These are phyloP conservation scores for Aplysina aerophoba DNA, from an alignment of 37 sponge, comb jelly and placozoan species.

Conservation along the genomic window DNA sequence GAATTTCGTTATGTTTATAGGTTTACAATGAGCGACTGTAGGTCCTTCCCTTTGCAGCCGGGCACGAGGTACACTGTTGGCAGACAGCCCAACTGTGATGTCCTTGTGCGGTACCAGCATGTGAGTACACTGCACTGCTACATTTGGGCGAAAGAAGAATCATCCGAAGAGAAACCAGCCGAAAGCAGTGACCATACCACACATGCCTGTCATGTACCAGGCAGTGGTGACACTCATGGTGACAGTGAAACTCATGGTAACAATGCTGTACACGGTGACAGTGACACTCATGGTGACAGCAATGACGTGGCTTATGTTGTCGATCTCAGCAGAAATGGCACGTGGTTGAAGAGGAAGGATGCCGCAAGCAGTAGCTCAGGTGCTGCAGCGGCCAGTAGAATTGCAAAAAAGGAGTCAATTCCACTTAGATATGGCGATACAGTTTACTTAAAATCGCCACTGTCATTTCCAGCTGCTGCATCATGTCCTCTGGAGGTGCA, in stretches of 20 bases:
- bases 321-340: conserved; percentile 65
- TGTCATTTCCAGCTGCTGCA: neutral
- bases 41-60: neutral
- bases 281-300: neutral
- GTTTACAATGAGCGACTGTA: neutral
- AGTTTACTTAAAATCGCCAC: conserved; percentile 43
- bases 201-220: too few species aligned
- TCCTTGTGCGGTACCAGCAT: conserved; percentile 19
- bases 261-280: too few species aligned
- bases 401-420: neutral
- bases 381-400: neutral
- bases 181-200: too few species aligned
- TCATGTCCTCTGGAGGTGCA: too few species aligned
- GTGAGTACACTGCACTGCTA: conserved; percentile 51
- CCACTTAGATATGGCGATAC: conserved; percentile 22
- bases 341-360: conserved; percentile 22
- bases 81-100: conserved; percentile 11
- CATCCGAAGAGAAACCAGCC: neutral
- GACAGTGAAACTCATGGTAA: too few species aligned
- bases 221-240: too few species aligned
- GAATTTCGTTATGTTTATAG: neutral
- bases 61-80: conserved; percentile 16
- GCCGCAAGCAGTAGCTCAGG: neutral
- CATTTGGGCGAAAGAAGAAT: neutral
- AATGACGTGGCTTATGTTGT: neutral